Base-by-base conservation (phyloP, 2,888 invertebrate species). In the Tortrix viridana region DNA sequence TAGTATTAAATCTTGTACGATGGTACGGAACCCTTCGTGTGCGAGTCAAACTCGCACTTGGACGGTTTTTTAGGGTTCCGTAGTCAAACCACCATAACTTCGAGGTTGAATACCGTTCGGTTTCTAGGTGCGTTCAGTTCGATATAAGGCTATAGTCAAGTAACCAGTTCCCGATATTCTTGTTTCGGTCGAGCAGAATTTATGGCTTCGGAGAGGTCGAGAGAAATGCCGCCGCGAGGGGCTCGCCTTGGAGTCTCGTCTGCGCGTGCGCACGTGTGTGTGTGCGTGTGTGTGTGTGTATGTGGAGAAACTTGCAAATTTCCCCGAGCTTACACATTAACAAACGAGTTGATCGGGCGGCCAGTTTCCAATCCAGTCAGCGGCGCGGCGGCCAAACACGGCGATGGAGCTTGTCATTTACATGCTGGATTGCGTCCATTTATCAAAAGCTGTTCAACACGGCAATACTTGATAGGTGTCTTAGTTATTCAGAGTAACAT, bases 301-400 rank as follows among this genome's bases (percentile, higher is more conserved):
- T 47, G 59, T 19, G 41, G 60, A 60, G 53, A 60, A 53, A 60
- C 41, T 54, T 41, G 53, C 60, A 9, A 60, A 47, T 54, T 60
- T 60, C 54, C 38, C 54, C 41, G 19, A 19, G 50, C 32, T 50
- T 37, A 37, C 50, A 50, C 50, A 50, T 14, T 19, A 19, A 50
- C 9, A 49, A 26, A 50, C 50, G 32, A 37, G 50, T 37, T 4
- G 50, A 19, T 14, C 50, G 37, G 37, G 18, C 32, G 32, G 49
- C 26, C 18, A 16, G 48, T 38, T 38, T n/a, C 38, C 38, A n/a
- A 3, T n/a, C n/a, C 1, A 1, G 20, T 12, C 46, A 7, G 7
- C 19, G 43, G 18, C 7, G 20, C 20, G 46, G 43, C 16, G 16
- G 16, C 20, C 20, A 5, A 6, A 23, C 26, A 3, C 26, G 26